phyloP scores from a whole-genome alignment of 1,140 invertebrate species.

The Hypsibius dujardini region DNA sequence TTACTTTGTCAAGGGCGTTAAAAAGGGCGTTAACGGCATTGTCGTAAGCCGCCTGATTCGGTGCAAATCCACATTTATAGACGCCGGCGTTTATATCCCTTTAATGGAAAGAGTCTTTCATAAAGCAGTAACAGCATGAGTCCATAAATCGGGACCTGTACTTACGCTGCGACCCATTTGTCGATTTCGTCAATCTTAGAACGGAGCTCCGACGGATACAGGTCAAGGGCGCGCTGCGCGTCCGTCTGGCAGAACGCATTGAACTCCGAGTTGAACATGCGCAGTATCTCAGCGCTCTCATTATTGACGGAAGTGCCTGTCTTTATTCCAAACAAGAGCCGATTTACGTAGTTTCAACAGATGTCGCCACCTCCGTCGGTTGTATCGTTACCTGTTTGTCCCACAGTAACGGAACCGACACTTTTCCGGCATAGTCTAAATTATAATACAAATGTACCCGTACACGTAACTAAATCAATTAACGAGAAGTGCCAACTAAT shows the following conservation, averaged over 20 bases:
- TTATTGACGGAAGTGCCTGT: conserved; percentile 29
- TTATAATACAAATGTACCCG: neutral
- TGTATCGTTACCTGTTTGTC: conserved; percentile 25
- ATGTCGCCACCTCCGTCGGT: no score
- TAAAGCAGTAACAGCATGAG: no score
- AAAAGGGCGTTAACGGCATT: conserved; percentile 26
- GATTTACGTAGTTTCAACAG: no score
- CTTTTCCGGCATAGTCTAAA: conserved; percentile 26
- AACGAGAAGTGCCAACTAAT: no score
- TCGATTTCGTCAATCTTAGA: conserved; percentile 28
- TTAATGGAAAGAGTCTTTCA: conserved; percentile 18
- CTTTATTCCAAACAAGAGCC: no score
- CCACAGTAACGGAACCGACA: conserved; percentile 30
- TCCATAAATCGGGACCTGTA: no score
- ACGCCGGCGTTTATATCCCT: conserved; percentile 32
- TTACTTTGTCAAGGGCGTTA: conserved; percentile 29
- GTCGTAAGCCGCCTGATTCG: conserved; percentile 29
- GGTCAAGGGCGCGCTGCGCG: conserved; percentile 28
- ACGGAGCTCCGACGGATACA: conserved; percentile 28
- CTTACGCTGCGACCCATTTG: conserved; percentile 29
- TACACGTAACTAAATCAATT: no score
- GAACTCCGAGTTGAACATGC: conserved; percentile 32
- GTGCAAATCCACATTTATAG: conserved; percentile 30
- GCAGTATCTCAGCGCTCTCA: conserved; percentile 31
- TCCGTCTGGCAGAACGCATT: conserved; percentile 29